Evolutionary conservation across 2,888 invertebrate genomes (phyloP), one percentile per base, ranked within the genome.

Genomic region (Andrena chrysosceles): DNA sequence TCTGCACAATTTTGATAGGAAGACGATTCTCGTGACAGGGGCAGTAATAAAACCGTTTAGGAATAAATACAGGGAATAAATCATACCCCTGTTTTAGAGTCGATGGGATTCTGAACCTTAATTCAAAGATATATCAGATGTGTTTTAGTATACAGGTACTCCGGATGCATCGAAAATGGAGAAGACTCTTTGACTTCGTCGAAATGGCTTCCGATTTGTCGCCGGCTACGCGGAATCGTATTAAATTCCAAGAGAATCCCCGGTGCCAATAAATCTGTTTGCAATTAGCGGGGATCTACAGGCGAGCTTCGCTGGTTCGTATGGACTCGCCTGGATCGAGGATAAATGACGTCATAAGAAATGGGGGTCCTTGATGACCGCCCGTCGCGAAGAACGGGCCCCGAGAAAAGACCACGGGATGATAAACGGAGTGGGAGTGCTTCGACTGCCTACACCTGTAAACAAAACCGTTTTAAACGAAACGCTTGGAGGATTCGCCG

Each of bases 261-360:
- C 33, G 70, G 87, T 42, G 85, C 88, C 91, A 90, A 93, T 93
- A 93, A 93, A 93, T 93, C 93, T 93, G 87, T 93, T 93, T 92
- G 93, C 92, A 93, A 93, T 93, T 93, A 93, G 93, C 91, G 83
- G 76, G 84, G 89, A 77, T 85, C 89, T 89, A 91, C 93, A 92
- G 91, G 92, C 92, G 90, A 92, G 81, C 86, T 72, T 72, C 62
- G 81, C 82, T 85, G 68, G 85, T 56, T 77, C 75, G 68, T 64
- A 48, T 23, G 64, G 66, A 63, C 62, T 52, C 42, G 66, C 33
- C 78, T 8, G 77, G 77, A 66, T 67, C 85, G 86, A 84, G 79
- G 76, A 82, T 92, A 92, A 92, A 93, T 91, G 92, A 91, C 91
- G 92, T 92, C 92, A 90, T 90, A 92, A 92, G 92, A 87, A 90